phyloP scores from a whole-genome alignment of 1,140 invertebrate genomes.

The Lepidurus arcticus region DNA sequence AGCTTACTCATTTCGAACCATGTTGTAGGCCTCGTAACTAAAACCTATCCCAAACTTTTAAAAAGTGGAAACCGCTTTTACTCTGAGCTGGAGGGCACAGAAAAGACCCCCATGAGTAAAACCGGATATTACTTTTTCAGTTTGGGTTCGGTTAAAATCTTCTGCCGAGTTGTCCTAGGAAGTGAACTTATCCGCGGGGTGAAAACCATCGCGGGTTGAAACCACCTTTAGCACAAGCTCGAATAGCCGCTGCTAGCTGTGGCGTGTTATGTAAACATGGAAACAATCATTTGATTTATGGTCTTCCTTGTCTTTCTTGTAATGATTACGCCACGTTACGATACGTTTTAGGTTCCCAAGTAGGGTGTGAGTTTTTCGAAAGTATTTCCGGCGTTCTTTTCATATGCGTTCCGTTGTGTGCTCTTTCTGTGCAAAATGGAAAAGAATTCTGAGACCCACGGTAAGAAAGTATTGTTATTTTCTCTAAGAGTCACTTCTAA shows the following conservation, averaged over 20 bases:
- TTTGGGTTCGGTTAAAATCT: no score
- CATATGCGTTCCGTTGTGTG: background rate
- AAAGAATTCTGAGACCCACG: conserved; percentile 5
- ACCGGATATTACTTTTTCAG: no score
- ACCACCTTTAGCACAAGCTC: no score
- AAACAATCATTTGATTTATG: conserved; percentile 3
- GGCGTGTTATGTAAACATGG: background rate
- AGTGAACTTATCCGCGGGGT: no score
- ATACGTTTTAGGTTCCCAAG: background rate
- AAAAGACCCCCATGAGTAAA: no score
- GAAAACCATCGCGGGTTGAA: no score
- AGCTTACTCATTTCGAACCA: no score
- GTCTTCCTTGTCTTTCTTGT: background rate
- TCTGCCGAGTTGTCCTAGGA: no score
- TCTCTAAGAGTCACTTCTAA: background rate
- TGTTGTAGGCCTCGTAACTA: no score
- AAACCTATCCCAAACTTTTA: no score
- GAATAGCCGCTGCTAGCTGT: background rate
- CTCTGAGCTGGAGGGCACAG: no score
- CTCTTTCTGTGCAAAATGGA: background rate
- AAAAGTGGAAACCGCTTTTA: no score
- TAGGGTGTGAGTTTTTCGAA: background rate
- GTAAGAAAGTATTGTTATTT: background rate
- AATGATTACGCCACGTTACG: conserved; percentile 21
- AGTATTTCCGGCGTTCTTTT: background rate